A percentile compares a stretch with the other conserved stretches of the same genome.
Evolutionary conservation across 2,113 vertebrate species (phyloP).

Genomic region (Etheostoma spectabile): DNA sequence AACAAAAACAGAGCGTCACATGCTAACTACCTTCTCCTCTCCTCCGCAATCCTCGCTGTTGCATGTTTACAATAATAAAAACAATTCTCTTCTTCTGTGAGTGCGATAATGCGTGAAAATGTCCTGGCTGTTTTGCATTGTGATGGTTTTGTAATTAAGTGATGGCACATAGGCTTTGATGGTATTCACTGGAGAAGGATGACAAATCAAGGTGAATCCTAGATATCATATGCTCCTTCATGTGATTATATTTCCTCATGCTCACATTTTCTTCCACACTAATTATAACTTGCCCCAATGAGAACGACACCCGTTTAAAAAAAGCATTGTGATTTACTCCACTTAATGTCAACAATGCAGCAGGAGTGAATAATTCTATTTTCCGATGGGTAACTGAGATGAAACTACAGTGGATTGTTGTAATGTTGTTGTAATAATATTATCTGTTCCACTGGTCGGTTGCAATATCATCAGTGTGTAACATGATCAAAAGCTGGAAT

Average conservation of each 20-base stretch:
- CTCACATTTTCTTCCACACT: constrained; percentile 22
- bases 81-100: constrained; percentile 29
- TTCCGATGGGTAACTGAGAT: constrained; percentile 4
- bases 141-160: constrained; percentile 66
- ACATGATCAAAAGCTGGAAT: constrained; percentile 63
- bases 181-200: constrained; percentile 42
- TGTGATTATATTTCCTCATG: constrained; percentile 46
- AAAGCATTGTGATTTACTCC: constrained; percentile 8
- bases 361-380: not conserved
- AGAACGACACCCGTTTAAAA: constrained; percentile 20
- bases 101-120: constrained; percentile 37
- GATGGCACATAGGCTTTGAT: constrained; percentile 54
- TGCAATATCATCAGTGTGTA: constrained; percentile 30
- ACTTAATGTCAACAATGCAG: not conserved
- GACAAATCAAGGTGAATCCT: constrained; percentile 34
- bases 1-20: constrained; percentile 16
- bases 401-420: not conserved
- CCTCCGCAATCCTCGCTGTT: constrained; percentile 32
- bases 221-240: constrained; percentile 45
- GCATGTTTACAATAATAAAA: constrained; percentile 54
- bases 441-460: constrained; percentile 31
- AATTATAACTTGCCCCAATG: constrained; percentile 55
- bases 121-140: constrained; percentile 39
- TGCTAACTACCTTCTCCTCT: not conserved
- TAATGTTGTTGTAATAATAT: constrained; percentile 43